Conservation (phyloP, 1,140 invertebrate species). For the Elysia chlorotica region DNA sequence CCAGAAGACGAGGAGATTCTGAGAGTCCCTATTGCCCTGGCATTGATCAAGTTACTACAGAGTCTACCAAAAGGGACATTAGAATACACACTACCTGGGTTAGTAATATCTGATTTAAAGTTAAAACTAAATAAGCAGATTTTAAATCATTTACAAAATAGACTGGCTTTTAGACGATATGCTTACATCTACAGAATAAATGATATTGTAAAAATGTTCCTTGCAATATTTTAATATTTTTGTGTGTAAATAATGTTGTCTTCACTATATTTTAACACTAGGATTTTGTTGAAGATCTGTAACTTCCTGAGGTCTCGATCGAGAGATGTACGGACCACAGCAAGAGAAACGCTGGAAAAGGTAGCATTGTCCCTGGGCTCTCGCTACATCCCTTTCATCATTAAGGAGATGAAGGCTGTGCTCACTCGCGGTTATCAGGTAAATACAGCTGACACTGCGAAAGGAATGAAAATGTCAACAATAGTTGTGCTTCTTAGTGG, state of each 20-base stretch:
- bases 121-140: too few species aligned
- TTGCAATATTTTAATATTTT: too few species aligned
- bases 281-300: conserved; percentile 87
- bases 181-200: too few species aligned
- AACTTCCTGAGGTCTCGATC: conserved; percentile 87
- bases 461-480: too few species aligned
- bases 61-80: conserved; percentile 79
- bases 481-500: too few species aligned
- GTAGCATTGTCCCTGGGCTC: conserved; percentile 86
- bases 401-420: conserved; percentile 81
- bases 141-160: too few species aligned
- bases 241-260: too few species aligned
- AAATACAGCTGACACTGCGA: too few species aligned
- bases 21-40: conserved; percentile 87
- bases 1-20: conserved; percentile 84
- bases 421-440: conserved; percentile 88
- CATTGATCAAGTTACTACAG: conserved; percentile 89
- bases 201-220: too few species aligned
- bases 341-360: conserved; percentile 87
- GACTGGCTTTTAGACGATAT: too few species aligned
- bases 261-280: too few species aligned
- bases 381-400: conserved; percentile 76
- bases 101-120: too few species aligned
- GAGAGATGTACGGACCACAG: conserved; percentile 82
- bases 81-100: conserved; percentile 80